Conservation (phyloP, 2,888 invertebrate genomes). For the Cylindroiulus punctatus region DNA sequence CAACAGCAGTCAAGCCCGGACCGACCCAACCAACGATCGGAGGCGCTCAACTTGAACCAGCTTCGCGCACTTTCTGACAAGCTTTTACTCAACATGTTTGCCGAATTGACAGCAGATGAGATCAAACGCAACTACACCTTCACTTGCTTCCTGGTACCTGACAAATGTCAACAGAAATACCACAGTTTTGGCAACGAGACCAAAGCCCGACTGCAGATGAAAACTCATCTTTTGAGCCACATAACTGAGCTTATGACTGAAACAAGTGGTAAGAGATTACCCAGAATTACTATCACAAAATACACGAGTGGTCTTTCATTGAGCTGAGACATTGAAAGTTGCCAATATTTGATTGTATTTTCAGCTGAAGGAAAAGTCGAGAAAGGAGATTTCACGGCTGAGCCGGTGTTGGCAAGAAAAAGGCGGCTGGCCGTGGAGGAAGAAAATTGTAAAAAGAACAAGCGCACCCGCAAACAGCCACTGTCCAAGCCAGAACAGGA, state of each 20-base stretch:
- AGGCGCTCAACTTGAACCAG: conserved; percentile 63
- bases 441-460: neutral
- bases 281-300: neutral
- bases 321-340: too few species aligned
- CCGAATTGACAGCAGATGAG: conserved; percentile 69
- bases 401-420: conserved; percentile 64
- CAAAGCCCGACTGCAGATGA: conserved; percentile 69
- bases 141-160: conserved; percentile 69
- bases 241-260: conserved; percentile 63
- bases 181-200: conserved; percentile 72
- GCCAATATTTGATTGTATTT: neutral
- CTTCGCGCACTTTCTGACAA: conserved; percentile 67
- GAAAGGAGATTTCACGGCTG: conserved; percentile 63
- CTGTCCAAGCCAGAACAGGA: neutral
- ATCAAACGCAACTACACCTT: conserved; percentile 70
- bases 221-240: conserved; percentile 69
- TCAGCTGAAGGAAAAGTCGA: conserved; percentile 23
- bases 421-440: conserved; percentile 61
- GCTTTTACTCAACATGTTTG: conserved; percentile 69
- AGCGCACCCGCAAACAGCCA: neutral
- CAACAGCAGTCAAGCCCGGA: neutral
- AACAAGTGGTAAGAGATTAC: conserved; percentile 61
- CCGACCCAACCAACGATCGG: conserved; percentile 55
- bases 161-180: conserved; percentile 67
- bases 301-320: too few species aligned